These are phyloP conservation scores for Linyphia triangularis DNA, from an alignment of 2,888 invertebrate species.

Conservation along the genomic window DNA sequence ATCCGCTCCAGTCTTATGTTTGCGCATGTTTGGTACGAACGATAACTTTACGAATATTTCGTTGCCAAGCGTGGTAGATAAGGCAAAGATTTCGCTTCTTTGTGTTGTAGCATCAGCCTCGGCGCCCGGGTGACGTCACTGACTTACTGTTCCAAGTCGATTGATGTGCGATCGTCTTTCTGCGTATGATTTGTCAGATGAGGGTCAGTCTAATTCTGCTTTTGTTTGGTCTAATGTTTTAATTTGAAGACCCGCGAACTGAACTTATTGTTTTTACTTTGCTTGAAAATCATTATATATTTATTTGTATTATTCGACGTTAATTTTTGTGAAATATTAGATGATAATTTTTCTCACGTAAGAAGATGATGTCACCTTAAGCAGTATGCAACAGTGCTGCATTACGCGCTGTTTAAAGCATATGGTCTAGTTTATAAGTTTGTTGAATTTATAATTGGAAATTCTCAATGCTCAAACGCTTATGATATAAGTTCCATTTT, in stretches of 20 bases:
- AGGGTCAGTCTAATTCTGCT: neutral
- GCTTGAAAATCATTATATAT: neutral
- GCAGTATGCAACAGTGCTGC: neutral
- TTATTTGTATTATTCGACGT: neutral
- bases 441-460: neutral
- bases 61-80: slow-evolving; percentile 32
- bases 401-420: neutral
- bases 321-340: neutral
- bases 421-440: neutral
- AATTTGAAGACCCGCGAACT: too few relatives aligned
- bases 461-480: neutral
- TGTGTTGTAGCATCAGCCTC: slow-evolving; percentile 31
- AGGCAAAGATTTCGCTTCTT: slow-evolving; percentile 11
- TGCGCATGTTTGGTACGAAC: slow-evolving; percentile 17
- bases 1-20: slow-evolving; percentile 33
- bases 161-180: neutral
- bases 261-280: neutral
- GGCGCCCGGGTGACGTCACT: slow-evolving; percentile 38
- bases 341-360: neutral
- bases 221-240: neutral
- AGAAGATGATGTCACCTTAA: neutral
- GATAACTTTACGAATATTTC: slow-evolving; percentile 3
- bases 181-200: neutral
- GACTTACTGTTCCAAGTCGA: neutral
- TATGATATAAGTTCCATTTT: neutral